Conservation (phyloP, 2,888 invertebrate species). For the Calephelis perditalis region DNA sequence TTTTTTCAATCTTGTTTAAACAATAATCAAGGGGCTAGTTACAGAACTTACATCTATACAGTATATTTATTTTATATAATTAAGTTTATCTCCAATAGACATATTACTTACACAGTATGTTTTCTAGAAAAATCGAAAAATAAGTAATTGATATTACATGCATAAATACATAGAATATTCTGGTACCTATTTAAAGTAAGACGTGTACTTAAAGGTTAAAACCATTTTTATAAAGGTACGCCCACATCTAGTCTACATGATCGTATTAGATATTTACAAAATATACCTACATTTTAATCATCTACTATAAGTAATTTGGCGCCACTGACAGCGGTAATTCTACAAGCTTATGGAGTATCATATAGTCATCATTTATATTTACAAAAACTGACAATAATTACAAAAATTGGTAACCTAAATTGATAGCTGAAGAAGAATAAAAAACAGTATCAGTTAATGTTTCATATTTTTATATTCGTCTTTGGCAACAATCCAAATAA, state of each 20-base stretch:
- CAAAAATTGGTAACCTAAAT: background rate
- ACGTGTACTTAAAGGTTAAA: no score
- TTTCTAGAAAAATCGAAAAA: background rate
- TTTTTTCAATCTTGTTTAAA: no score
- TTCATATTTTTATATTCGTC: background rate
- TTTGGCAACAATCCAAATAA: no score
- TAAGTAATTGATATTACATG: no score
- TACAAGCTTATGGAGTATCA: background rate
- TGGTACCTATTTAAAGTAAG: no score
- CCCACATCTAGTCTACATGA: background rate
- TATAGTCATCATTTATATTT: background rate
- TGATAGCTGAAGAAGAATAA: background rate
- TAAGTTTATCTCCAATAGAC: no score
- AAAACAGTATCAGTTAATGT: background rate
- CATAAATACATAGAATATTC: no score
- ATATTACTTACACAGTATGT: background rate
- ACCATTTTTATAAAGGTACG: background rate
- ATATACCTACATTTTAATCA: background rate
- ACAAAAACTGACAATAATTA: background rate
- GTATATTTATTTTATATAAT: no score
- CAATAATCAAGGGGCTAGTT: no score
- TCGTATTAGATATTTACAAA: conserved; percentile 2
- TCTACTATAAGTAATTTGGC: conserved; percentile 5
- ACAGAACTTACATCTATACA: no score
- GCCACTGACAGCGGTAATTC: conserved; percentile 1